Evolutionary conservation across 2,888 invertebrate species (phyloP).

Genomic region (Ethmia dodecea): DNA sequence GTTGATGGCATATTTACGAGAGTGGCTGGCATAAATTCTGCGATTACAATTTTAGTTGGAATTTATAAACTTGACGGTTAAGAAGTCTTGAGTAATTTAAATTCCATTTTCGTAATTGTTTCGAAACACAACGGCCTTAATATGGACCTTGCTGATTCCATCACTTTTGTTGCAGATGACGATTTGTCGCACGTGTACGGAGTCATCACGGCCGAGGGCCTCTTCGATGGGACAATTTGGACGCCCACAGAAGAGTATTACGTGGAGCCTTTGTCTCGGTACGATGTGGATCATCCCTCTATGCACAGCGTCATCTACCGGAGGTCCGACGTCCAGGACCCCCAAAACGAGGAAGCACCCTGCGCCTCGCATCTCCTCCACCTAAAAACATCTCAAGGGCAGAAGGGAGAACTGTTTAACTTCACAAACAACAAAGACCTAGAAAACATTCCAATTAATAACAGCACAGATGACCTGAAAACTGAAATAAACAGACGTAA

Average conservation of each 20-base stretch:
- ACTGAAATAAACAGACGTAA: conserved; percentile 60
- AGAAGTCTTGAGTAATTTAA: too few relatives aligned
- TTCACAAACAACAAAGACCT: conserved; percentile 46
- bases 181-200: conserved; percentile 90
- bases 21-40: too few relatives aligned
- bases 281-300: conserved; percentile 71
- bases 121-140: too few relatives aligned
- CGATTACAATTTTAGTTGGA: too few relatives aligned
- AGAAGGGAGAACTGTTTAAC: conserved; percentile 57
- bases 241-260: conserved; percentile 88
- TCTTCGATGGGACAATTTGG: conserved; percentile 93
- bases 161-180: conserved; percentile 83
- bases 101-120: too few relatives aligned
- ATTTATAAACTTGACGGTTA: too few relatives aligned
- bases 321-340: conserved; percentile 84
- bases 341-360: conserved; percentile 44
- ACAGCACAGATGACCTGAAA: conserved; percentile 53
- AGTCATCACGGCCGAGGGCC: conserved; percentile 89
- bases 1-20: not conserved
- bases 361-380: conserved; percentile 81
- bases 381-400: conserved; percentile 53
- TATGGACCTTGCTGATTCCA: too few relatives aligned
- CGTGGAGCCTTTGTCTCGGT: conserved; percentile 87
- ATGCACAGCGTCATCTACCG: conserved; percentile 92
- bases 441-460: conserved; percentile 41